These are phyloP conservation scores for Plumapathes pennacea DNA, from an alignment of 92 coral and sea anemone genomes.

Conservation along the genomic window DNA sequence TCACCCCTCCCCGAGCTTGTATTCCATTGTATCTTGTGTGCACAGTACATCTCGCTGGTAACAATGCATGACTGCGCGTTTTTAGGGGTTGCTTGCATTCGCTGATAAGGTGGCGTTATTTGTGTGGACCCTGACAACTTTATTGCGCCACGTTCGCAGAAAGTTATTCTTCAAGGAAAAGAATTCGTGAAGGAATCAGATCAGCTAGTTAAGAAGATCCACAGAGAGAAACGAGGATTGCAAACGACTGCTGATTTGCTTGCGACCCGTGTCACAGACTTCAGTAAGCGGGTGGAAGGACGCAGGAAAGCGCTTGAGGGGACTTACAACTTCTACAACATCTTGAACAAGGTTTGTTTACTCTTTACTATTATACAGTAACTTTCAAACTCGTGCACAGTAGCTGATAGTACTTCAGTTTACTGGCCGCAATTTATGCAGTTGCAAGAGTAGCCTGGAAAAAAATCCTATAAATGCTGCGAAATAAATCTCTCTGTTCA, in stretches of 20 bases:
- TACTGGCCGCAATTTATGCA: not conserved
- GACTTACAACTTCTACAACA: slow-evolving; percentile 47
- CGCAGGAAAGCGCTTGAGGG: slow-evolving; percentile 48
- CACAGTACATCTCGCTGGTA: too few species aligned
- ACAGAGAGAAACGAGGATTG: slow-evolving; percentile 52
- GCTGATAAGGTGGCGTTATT: too few species aligned
- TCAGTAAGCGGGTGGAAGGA: slow-evolving; percentile 64
- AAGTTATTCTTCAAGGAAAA: slow-evolving; percentile 58
- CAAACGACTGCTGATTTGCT: slow-evolving; percentile 59
- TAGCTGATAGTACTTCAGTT: not conserved
- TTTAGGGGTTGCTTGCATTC: too few species aligned
- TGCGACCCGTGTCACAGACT: slow-evolving; percentile 31
- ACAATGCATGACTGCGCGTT: too few species aligned
- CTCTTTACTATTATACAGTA: too few species aligned
- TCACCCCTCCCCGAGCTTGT: too few species aligned
- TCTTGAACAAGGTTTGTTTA: slow-evolving; percentile 77
- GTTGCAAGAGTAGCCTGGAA: not conserved
- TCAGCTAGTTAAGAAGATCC: slow-evolving; percentile 36
- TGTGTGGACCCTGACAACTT: too few species aligned
- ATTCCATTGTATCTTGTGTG: too few species aligned
- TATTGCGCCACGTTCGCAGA: too few species aligned
- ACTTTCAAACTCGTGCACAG: too few species aligned
- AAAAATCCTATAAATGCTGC: too few species aligned
- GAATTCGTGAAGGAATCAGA: slow-evolving; percentile 49
- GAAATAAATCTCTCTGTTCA: too few species aligned